Evolutionary conservation across 2,113 vertebrate genomes (phyloP), one percentile per base, ranked within the genome.

Genomic region (Pelmatolapia mariae): DNA sequence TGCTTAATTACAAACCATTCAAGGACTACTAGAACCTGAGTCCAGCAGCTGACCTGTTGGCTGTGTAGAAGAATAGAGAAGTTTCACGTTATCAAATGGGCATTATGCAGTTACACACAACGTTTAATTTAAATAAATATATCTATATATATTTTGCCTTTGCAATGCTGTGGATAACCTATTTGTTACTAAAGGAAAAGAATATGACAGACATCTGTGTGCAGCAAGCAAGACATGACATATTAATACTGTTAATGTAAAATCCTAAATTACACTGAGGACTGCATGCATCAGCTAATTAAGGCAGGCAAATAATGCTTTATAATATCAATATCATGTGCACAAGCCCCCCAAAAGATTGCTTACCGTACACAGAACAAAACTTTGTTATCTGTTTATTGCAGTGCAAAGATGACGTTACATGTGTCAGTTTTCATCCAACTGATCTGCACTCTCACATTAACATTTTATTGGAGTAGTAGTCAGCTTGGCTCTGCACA

Each of bases 321-420:
- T 29, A 29, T 59, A 59, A 59, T 59, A 59, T 59, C 26, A 59
- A 59, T 59, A 59, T 59, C 26, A 59, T 59, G 26, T 59, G 26
- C 56, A 29, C 56, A 59, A 29, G 1, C 7, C 3, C 13, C 2
- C 26, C 5, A 29, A 29, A 29, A 16, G 26, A 59, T 59, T 59
- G 13, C 13, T 29, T 59, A 59, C 1, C 0, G 2, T 0, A 29
- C 56, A 2, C 26, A 59, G 56, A 59, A 59, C 16, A 6, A 59
- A 59, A 59, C 26, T 29, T 29, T 57, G 0, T 29, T 6, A 59
- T 26, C 0, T 16, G 26, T 59, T 59, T 59, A 1, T 59, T 0
- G 56, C 56, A 16, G 56, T 59, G 56, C 56, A 59, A 6, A 29
- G 56, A 59, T 29, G 13, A 59, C 3, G 3, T 57, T 5, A 57